Evolutionary conservation across 2,797 vertebrate genomes (phyloP), one percentile per base, ranked within the genome.

Genomic region (Enteromius radiatus): DNA sequence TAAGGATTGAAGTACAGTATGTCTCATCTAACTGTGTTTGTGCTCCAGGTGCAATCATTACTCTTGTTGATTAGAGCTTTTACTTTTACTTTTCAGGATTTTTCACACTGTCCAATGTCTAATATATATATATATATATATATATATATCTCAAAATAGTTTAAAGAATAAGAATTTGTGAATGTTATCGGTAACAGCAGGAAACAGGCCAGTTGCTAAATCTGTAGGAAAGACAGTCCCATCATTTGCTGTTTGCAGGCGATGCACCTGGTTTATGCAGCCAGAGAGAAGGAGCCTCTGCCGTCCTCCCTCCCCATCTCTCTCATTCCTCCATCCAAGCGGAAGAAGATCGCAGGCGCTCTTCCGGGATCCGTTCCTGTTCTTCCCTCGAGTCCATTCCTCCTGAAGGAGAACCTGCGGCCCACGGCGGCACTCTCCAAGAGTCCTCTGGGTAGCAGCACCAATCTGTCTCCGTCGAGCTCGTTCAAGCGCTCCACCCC

Each of bases 251-350:
- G n/a, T 23, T 54, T 87, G 17, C 87, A 99, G 98, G 97, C 95
- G 28, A 97, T 99, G 98, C 97, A 98, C 91, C 94, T 99, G 87
- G 98, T 99, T 84, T 99, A 99, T 89, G 96, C 98, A 21, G 94
- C 97, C 86, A 96, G 98, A 76, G 98, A 99, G 90, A 97, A 97
- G 75, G 98, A 99, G 89, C 95, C 96, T 0, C 86, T 99, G 70
- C 98, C 98, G 31, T 86, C 95, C 0, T 85, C 91, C 9, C 90
- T 99, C 84, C 97, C 97, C 0, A 26, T 93, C 0, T 90, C 95
- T 84, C 96, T 99, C 88, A 93, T 99, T 82, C 98, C 98, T 0
- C 96, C 96, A 2, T 95, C 96, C 41, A 99, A 97, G 93, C 95
- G 96, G 85, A 98, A 97, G 92, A 99, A 98, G 91, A 85, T 82